phyloP scores from a whole-genome alignment of 1,140 invertebrate genomes.

The Melanaphis sacchari region DNA sequence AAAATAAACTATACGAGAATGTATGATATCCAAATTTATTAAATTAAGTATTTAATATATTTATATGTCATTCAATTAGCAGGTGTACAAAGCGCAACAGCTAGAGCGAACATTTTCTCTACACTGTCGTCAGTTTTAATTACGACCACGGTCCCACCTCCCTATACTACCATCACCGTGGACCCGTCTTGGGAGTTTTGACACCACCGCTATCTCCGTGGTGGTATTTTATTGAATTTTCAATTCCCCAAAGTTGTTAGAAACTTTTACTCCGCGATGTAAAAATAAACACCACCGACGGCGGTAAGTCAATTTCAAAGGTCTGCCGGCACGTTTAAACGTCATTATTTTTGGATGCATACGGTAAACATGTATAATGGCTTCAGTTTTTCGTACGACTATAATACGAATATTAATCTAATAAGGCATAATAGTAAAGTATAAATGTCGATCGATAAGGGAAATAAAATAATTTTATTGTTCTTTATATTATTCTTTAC shows the following conservation, averaged over 20 bases:
- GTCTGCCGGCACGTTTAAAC: neutral
- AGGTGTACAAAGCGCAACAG: neutral
- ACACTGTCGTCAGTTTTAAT: neutral
- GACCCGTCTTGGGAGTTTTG: neutral
- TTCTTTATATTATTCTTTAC: neutral
- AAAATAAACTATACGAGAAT: no score
- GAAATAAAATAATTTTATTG: neutral
- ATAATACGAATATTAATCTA: neutral
- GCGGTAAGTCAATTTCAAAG: conserved; percentile 9
- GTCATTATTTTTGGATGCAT: neutral
- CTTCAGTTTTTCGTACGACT: neutral
- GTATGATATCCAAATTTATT: no score
- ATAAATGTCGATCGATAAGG: neutral
- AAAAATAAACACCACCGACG: neutral
- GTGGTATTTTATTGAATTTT: conserved; percentile 11
- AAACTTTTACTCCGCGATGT: neutral
- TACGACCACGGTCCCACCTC: neutral
- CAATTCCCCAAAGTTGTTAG: neutral
- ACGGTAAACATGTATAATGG: neutral
- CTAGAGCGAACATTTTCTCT: neutral
- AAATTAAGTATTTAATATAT: neutral
- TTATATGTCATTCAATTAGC: neutral
- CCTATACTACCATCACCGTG: neutral
- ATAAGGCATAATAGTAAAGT: neutral
- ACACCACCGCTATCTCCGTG: neutral